These are phyloP conservation scores for Micoletzkya japonica DNA, from an alignment of 2,888 invertebrate genomes.

Conservation along the genomic window DNA sequence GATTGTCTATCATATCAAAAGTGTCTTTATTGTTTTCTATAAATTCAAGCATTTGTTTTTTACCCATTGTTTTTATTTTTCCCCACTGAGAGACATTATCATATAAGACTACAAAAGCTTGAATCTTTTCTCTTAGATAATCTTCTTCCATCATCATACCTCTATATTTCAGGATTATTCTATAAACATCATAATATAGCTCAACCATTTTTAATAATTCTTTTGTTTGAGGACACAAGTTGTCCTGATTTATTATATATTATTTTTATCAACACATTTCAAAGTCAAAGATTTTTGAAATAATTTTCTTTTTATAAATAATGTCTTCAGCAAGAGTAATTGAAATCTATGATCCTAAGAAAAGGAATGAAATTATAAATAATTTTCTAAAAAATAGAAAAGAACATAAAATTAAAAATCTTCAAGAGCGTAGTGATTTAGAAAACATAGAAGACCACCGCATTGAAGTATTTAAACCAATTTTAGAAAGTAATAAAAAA, in stretches of 20 bases:
- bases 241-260: neutral
- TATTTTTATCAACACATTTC: neutral
- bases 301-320: slow-evolving; percentile 1
- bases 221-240: neutral
- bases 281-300: neutral
- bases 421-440: slow-evolving; percentile 33
- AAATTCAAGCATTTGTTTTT: no score
- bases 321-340: slow-evolving; percentile 30
- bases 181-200: no score
- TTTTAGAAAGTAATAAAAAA: slow-evolving; percentile 44
- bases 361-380: slow-evolving; percentile 38
- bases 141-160: no score
- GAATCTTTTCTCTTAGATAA: no score
- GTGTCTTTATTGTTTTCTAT: no score
- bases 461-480: slow-evolving; percentile 46
- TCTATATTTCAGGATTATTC: no score
- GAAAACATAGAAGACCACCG: slow-evolving; percentile 43
- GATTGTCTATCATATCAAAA: no score
- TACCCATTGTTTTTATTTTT: no score
- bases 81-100: no score
- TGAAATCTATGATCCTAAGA: slow-evolving; percentile 43
- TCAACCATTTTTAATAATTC: slow-evolving; percentile 15
- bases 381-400: slow-evolving; percentile 36
- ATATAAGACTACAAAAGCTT: no score
- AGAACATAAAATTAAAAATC: slow-evolving; percentile 38